Conservation (phyloP, 2,797 vertebrate species). For the Hyperoplus immaculatus region DNA sequence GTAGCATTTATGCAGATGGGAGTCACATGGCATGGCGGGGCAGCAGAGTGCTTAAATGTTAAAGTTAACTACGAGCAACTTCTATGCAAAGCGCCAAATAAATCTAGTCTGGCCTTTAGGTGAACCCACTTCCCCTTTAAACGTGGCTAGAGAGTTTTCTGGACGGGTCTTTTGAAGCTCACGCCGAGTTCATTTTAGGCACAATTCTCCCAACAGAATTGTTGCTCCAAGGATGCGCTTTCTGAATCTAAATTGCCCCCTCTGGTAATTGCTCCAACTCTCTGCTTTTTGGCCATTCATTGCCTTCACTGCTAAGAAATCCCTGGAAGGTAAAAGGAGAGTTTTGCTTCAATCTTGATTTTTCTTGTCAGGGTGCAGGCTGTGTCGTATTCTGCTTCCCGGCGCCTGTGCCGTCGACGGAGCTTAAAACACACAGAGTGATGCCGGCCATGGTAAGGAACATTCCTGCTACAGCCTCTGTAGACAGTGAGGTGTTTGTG, state of each 20-base stretch:
- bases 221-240: conserved; percentile 5
- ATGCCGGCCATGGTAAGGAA: conserved; percentile 89
- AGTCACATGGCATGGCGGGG: conserved; percentile 42
- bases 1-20: conserved; percentile 48
- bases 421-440: conserved; percentile 89
- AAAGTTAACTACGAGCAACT: conserved; percentile 62
- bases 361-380: conserved; percentile 16
- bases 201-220: conserved; percentile 32
- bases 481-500: conserved; percentile 10
- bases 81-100: conserved; percentile 58
- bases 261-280: conserved; percentile 16
- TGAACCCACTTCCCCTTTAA: conserved; percentile 63
- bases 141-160: conserved; percentile 18
- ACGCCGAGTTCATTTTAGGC: conserved; percentile 32
- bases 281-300: background rate
- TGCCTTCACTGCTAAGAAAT: conserved; percentile 15
- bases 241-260: conserved; percentile 59
- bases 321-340: conserved; percentile 4
- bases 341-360: conserved; percentile 19
- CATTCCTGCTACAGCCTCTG: conserved; percentile 91
- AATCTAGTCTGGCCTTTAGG: conserved; percentile 58
- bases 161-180: conserved; percentile 43
- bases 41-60: conserved; percentile 33
- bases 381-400: conserved; percentile 27
- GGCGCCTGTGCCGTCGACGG: conserved; percentile 67